Base-by-base conservation (phyloP, 2,888 invertebrate genomes). In the Schrankia costaestrigalis region DNA sequence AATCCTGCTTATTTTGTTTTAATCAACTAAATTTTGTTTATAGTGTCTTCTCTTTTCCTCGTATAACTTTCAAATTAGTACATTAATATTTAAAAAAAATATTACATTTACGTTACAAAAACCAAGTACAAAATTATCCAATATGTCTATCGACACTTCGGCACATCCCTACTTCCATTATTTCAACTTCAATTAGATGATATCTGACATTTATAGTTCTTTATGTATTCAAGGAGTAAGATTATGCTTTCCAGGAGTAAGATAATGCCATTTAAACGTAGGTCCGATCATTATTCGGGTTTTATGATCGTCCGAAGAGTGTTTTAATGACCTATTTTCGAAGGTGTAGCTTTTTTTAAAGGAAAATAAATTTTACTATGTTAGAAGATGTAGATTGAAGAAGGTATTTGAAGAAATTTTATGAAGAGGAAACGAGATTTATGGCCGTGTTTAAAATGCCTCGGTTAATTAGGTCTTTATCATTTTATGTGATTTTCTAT, bases 131-230 rank as follows among this genome's bases (percentile, higher is more conserved):
- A n/a, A n/a, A n/a, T n/a, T n/a, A n/a, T n/a, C n/a, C n/a, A n/a
- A n/a, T n/a, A n/a, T n/a, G 3, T 2, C 3, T n/a, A 46, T 54
- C 52, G 56, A 55, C 29, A 46, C 12, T 7, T 26, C 7, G 9
- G 19, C 17, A 23, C 42, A 37, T 34, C 66, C 60, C 52, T 64
- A 50, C 56, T 45, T 26, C 66, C 75, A 71, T 84, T 77, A 80
- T 71, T 79, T 60, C 57, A 62, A 64, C 71, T 84, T 86, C 83
- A 85, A 85, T 86, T 84, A 84, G 84, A 86, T 85, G 78, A 79
- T 85, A 86, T 86, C 85, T 77, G 80, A 83, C 84, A 58, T 84
- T 85, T 81, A 85, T 83, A 85, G 84, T 85, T 83, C 83, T 85
- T 85, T 85, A 82, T 81, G 83, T 78, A 84, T 85, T 80, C 70